A percentile compares a stretch with the other conserved stretches of the same genome.
Conservation (phyloP, 1,140 invertebrate genomes). For the Monochamus saltuarius region DNA sequence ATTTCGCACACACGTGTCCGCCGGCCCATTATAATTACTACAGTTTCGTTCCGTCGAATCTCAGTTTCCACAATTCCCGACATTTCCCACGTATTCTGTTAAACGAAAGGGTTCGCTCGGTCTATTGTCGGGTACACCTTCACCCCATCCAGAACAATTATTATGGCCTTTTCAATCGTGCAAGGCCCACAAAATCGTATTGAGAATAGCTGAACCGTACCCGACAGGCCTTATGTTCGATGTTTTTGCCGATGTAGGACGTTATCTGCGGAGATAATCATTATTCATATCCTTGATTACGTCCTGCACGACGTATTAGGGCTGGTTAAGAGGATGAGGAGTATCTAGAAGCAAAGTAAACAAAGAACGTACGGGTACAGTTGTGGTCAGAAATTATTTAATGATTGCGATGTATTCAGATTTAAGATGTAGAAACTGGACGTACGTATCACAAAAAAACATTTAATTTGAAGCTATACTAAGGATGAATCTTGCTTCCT, state of each 20-base stretch:
- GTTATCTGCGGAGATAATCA: conserved; percentile 8
- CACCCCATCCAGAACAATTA: conserved; percentile 10
- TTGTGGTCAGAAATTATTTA: no score
- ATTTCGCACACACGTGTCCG: conserved; percentile 1
- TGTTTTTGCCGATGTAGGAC: conserved; percentile 4
- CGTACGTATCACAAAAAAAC: no score
- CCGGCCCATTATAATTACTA: not conserved
- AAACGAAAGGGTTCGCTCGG: conserved; percentile 2
- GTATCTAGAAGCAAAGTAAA: no score
- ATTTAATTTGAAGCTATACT: no score
- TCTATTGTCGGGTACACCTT: conserved; percentile 15
- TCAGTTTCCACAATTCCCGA: conserved; percentile 1
- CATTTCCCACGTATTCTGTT: conserved; percentile 9
- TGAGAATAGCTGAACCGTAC: conserved; percentile 12
- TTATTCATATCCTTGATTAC: conserved; percentile 9
- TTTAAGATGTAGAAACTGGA: no score
- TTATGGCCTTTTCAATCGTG: conserved; percentile 9
- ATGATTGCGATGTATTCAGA: no score
- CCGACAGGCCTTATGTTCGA: conserved; percentile 10
- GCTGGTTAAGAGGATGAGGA: no score
- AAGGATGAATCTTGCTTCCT: no score
- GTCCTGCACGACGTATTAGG: not conserved
- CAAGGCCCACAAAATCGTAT: not conserved
- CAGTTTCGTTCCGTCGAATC: not conserved
- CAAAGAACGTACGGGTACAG: no score